phyloP scores from a whole-genome alignment of 2,113 vertebrate genomes.

The Microcebus tavaratra region DNA sequence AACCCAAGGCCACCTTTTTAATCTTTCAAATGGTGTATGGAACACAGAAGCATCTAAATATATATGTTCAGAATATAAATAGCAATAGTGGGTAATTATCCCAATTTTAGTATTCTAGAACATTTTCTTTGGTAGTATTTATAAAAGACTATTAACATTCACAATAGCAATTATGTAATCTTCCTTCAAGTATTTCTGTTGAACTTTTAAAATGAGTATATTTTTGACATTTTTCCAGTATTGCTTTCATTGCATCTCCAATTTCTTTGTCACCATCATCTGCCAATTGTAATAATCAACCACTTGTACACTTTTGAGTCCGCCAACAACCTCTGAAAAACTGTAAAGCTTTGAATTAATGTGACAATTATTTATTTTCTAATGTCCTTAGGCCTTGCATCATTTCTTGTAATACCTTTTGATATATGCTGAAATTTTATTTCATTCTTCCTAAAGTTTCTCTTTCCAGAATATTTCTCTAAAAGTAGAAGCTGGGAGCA shows the following conservation, averaged over 20 bases:
- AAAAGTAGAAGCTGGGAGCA: not conserved
- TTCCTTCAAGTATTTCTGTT: not conserved
- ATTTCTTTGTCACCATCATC: not conserved
- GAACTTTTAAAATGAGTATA: not conserved
- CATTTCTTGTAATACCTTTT: not conserved
- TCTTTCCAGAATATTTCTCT: not conserved
- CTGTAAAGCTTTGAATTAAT: not conserved
- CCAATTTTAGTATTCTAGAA: slow-evolving; percentile 28
- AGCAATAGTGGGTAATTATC: not conserved
- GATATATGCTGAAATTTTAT: not conserved
- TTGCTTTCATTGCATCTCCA: not conserved
- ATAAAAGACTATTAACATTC: slow-evolving; percentile 11
- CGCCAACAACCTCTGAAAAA: not conserved
- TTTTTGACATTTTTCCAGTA: not conserved
- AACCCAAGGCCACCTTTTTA: not conserved
- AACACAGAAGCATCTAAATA: not conserved
- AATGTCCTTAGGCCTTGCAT: not conserved
- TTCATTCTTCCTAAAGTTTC: not conserved
- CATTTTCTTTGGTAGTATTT: slow-evolving; percentile 15
- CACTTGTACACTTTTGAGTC: not conserved
- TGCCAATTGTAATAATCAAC: not conserved
- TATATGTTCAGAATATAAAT: not conserved
- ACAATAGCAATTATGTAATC: not conserved
- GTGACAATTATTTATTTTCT: not conserved
- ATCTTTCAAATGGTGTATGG: not conserved